Base-by-base conservation (phyloP, 2,888 invertebrate genomes). In the Eutolmus rufibarbis region DNA sequence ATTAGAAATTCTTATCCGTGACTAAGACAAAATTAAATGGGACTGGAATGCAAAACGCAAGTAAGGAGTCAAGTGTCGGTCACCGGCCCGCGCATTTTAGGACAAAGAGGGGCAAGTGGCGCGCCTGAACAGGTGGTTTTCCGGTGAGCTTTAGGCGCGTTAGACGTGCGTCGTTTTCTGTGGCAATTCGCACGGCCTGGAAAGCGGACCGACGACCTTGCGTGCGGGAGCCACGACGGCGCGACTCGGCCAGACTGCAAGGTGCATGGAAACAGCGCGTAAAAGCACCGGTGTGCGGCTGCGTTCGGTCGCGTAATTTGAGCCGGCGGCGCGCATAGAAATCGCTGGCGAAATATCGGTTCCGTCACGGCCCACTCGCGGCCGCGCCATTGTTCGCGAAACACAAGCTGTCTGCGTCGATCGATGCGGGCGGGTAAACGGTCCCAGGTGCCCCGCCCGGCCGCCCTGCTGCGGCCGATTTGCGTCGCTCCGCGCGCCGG, bases 281-380 rank as follows among this genome's bases (percentile, higher is more conserved):
- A 57, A 16, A 9, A 37, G 57, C 16, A 34, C 57, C 46, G 31
- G 19, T 57, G 66, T 40, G 57, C 37, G n/a, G 82, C 76, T 37
- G 82, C 82, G 19, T 66, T 57, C 57, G n/a, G 66, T 51, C 19
- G 82, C 9, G 66, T 82, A 82, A 82, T 82, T 57, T 57, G 82
- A 82, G 82, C n/a, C 74, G 85, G 40, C 74, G 51, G 40, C 74
- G 19, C 31, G 28, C 74, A 85, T 43, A 28, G 74, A 74, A 74
- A 66, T 74, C 34, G 40, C 40, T 66, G 40, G 84, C 84, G 51
- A 84, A 84, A 81, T 81, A 81, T 84, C 51, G 74, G 74, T 85
- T 85, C 85, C 85, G 85, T 85, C 85, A 85, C 85, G 28, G 43
- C 85, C 85, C 74, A 85, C 85, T 74, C 46, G 5, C 19, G n/a